These are phyloP conservation scores for Pasiphila rectangulata DNA, from an alignment of 2,888 invertebrate species.

Conservation along the genomic window DNA sequence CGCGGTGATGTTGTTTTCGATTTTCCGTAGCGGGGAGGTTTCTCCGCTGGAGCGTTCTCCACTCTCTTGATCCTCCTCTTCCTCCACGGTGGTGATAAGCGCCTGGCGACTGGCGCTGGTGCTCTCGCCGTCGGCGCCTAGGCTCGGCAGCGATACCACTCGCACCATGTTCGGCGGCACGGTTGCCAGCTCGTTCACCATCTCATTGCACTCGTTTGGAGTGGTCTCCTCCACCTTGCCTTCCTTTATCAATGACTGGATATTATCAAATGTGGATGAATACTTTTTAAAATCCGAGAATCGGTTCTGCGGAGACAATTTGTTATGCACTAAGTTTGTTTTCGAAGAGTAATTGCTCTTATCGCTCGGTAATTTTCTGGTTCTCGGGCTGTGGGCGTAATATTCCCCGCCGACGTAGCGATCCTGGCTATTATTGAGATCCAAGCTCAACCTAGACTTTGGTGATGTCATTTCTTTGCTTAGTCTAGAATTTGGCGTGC, in stretches of 20 bases:
- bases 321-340: constrained; percentile 60
- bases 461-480: constrained; percentile 81
- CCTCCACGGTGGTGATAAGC: constrained; percentile 86
- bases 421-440: constrained; percentile 80
- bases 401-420: constrained; percentile 70
- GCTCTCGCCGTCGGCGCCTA: constrained; percentile 78
- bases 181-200: constrained; percentile 82
- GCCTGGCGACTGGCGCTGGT: constrained; percentile 81
- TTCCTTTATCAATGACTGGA: constrained; percentile 86
- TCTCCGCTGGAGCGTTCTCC: constrained; percentile 82
- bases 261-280: constrained; percentile 89
- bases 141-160: constrained; percentile 84
- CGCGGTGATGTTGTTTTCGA: constrained; percentile 87
- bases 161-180: constrained; percentile 84
- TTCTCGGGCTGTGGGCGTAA: constrained; percentile 74
- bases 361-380: constrained; percentile 63
- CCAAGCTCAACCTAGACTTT: constrained; percentile 82
- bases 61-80: constrained; percentile 85
- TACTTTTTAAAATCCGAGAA: constrained; percentile 85
- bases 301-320: constrained; percentile 78
- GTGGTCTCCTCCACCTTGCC: constrained; percentile 82
- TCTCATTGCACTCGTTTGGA: constrained; percentile 76
- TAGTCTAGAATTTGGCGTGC: constrained; percentile 81
- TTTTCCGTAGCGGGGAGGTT: constrained; percentile 85
- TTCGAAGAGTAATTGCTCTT: constrained; percentile 52